These are phyloP conservation scores for Nematolebias whitei DNA, from an alignment of 2,113 vertebrate species.

Conservation along the genomic window DNA sequence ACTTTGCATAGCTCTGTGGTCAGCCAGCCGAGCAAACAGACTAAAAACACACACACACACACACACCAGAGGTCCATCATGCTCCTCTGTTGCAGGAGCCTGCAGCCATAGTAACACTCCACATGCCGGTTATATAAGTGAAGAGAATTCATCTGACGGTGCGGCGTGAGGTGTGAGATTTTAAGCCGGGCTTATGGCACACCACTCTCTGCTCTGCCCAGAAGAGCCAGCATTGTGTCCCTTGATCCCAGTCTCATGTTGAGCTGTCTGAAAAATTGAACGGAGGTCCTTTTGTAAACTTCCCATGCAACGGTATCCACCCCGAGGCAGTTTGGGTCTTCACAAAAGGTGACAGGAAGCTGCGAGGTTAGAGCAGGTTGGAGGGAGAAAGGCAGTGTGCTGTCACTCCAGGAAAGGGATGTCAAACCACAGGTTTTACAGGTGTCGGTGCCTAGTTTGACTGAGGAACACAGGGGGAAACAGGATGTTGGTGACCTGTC, in stretches of 20 bases:
- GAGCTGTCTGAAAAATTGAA: constrained; percentile 44
- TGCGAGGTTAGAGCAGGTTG: constrained; percentile 30
- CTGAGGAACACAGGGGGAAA: constrained; percentile 34
- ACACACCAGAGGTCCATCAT: constrained; percentile 20
- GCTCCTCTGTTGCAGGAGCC: constrained; percentile 33
- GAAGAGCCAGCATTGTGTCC: constrained; percentile 17
- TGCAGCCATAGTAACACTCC: constrained; percentile 39
- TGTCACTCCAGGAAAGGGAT: constrained; percentile 44
- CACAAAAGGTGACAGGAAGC: constrained; percentile 42
- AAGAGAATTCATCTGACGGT: constrained; percentile 50
- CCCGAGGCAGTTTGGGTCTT: constrained; percentile 43
- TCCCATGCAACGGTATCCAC: constrained; percentile 28
- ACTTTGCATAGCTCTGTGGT: constrained; percentile 48
- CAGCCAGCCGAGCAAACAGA: constrained; percentile 43
- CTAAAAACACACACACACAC: constrained; percentile 14
- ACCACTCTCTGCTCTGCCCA: constrained; percentile 28
- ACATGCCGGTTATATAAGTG: constrained; percentile 58
- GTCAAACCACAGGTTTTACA: constrained; percentile 37
- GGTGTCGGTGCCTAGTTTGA: constrained; percentile 43
- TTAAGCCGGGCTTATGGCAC: constrained; percentile 45
- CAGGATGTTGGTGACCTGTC: constrained; percentile 54
- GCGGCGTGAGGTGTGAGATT: constrained; percentile 64
- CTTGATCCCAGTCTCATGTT: constrained; percentile 31
- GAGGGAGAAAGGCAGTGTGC: constrained; percentile 1
- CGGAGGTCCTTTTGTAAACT: constrained; percentile 2